These are phyloP conservation scores for Enoplosus armatus DNA, from an alignment of 2,797 vertebrate genomes.

Conservation along the genomic window DNA sequence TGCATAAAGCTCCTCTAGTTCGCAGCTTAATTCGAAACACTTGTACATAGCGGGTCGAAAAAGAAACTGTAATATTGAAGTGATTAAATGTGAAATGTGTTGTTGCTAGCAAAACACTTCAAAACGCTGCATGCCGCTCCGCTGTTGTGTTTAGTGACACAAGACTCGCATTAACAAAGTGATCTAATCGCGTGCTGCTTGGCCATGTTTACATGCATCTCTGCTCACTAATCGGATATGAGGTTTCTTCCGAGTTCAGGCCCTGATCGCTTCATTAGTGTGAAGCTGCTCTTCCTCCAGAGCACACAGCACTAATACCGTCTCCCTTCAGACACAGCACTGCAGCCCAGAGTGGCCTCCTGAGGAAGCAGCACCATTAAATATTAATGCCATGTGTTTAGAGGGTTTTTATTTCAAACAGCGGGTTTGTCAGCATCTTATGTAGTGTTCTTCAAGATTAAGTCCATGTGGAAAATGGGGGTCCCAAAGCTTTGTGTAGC, in stretches of 20 bases:
- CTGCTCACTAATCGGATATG: constrained; percentile 77
- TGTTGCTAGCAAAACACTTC: constrained; percentile 57
- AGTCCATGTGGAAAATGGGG: constrained; percentile 69
- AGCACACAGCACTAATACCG: constrained; percentile 89
- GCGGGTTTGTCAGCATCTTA: constrained; percentile 82
- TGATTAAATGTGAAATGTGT: constrained; percentile 63
- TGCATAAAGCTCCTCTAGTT: constrained; percentile 42
- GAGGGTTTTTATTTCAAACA: constrained; percentile 84
- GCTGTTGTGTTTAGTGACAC: constrained; percentile 71
- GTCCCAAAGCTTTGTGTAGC: constrained; percentile 59
- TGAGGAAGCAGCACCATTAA: constrained; percentile 87
- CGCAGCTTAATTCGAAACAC: constrained; percentile 68
- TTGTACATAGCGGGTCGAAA: constrained; percentile 53
- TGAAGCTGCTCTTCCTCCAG: constrained; percentile 88
- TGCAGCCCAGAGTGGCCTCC: constrained; percentile 85
- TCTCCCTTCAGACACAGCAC: constrained; percentile 88
- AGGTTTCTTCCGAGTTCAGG: constrained; percentile 78
- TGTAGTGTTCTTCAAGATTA: constrained; percentile 73
- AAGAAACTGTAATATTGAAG: constrained; percentile 48
- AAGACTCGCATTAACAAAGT: constrained; percentile 70
- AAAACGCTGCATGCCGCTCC: constrained; percentile 37
- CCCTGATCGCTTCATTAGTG: constrained; percentile 83
- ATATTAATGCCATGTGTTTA: constrained; percentile 92
- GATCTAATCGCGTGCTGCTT: constrained; percentile 68
- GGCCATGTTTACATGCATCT: constrained; percentile 80